Evolutionary conservation across 2,888 invertebrate species (phyloP).

Genomic region (Lycia hirtaria): DNA sequence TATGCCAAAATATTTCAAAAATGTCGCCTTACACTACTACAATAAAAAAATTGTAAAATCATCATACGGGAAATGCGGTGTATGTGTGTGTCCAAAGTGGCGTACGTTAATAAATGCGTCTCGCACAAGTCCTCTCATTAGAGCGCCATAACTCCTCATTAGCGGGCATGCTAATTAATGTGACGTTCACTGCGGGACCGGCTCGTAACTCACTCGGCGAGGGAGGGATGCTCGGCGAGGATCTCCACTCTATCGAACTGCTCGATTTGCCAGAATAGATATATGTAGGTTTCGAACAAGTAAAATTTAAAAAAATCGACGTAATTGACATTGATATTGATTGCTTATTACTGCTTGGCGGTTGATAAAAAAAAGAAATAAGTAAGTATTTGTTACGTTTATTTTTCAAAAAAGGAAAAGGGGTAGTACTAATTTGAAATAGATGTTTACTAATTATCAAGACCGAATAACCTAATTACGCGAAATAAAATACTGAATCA

Average conservation of each 20-base stretch:
- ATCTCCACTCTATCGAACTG: slow-evolving; percentile 7
- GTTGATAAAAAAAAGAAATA: too few relatives aligned
- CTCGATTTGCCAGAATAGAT: slow-evolving; percentile 8
- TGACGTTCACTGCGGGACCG: slow-evolving; percentile 78
- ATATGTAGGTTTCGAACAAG: too few relatives aligned
- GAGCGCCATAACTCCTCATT: slow-evolving; percentile 84
- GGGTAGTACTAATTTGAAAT: too few relatives aligned
- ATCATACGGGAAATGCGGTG: background rate
- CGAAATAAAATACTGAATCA: too few relatives aligned
- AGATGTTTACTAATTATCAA: too few relatives aligned
- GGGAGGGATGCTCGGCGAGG: background rate
- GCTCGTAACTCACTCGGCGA: slow-evolving; percentile 52
- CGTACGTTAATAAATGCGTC: slow-evolving; percentile 47
- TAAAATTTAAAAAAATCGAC: too few relatives aligned
- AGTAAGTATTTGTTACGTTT: too few relatives aligned
- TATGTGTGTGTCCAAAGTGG: slow-evolving; percentile 18
- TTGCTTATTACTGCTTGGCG: too few relatives aligned
- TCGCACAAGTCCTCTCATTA: slow-evolving; percentile 75
- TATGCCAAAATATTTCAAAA: too few relatives aligned
- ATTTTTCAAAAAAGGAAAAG: too few relatives aligned
- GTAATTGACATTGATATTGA: too few relatives aligned
- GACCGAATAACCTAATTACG: too few relatives aligned
- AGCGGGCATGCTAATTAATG: slow-evolving; percentile 83
- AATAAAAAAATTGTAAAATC: background rate
- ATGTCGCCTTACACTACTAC: background rate